phyloP scores from a whole-genome alignment of 2,888 invertebrate genomes.

The Dexiosoma caninum region DNA sequence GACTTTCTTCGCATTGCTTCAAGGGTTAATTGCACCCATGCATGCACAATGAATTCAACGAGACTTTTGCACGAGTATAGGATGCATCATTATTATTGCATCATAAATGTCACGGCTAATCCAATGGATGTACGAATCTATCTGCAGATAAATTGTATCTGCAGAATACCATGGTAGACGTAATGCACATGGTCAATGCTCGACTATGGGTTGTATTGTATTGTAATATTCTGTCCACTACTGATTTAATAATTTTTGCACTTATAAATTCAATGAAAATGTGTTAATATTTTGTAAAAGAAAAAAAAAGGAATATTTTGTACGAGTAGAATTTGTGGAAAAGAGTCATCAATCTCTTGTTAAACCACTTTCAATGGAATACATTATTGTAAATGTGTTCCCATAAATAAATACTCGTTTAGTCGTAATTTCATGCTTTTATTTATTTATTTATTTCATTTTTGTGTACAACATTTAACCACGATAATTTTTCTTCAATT shows the following conservation, averaged over 20 bases:
- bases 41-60: not conserved
- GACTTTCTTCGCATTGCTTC: not conserved
- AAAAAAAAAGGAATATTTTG: no score
- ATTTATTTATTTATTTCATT: slow-evolving; percentile 10
- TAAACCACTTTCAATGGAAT: slow-evolving; percentile 30
- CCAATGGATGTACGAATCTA: not conserved
- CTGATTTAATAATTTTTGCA: no score
- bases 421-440: slow-evolving; percentile 10
- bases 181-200: not conserved
- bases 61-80: slow-evolving; percentile 14
- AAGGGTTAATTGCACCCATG: not conserved
- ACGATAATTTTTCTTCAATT: slow-evolving; percentile 55
- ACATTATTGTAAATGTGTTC: slow-evolving; percentile 8
- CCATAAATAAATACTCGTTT: slow-evolving; percentile 15
- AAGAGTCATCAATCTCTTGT: not conserved
- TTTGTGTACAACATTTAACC: slow-evolving; percentile 31
- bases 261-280: no score
- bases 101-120: slow-evolving; percentile 30
- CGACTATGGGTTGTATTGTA: no score
- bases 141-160: not conserved
- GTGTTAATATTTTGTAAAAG: no score
- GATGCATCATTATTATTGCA: slow-evolving; percentile 14
- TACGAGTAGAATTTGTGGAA: not conserved
- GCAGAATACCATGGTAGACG: not conserved
- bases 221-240: not conserved